Conservation (phyloP, 2,113 vertebrate genomes). For the Oryzias melastigma region DNA sequence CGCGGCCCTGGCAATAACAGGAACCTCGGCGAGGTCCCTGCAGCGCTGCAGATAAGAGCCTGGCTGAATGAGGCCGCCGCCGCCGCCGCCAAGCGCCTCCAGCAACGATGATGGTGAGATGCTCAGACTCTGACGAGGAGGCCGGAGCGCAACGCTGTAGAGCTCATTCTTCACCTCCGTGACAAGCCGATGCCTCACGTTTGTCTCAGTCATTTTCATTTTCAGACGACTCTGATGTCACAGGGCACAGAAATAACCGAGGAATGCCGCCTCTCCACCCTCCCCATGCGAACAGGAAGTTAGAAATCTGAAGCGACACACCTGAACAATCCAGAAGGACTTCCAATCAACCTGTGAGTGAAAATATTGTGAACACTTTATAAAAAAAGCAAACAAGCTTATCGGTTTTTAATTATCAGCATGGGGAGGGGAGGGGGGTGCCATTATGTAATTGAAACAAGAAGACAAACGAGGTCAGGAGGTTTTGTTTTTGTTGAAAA, state of each 20-base stretch:
- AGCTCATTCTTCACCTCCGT: background rate
- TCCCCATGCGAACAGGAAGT: background rate
- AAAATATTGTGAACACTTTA: constrained; percentile 58
- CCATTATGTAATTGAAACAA: constrained; percentile 35
- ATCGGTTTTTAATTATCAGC: constrained; percentile 42
- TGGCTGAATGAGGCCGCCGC: constrained; percentile 41
- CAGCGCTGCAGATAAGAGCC: constrained; percentile 73
- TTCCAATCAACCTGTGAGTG: constrained; percentile 4
- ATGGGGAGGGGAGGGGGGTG: constrained; percentile 3
- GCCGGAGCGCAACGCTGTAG: constrained; percentile 9
- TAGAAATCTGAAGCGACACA: constrained; percentile 7
- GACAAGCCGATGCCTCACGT: constrained; percentile 5
- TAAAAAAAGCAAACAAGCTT: constrained; percentile 28
- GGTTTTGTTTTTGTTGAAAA: constrained; percentile 19
- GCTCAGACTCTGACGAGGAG: constrained; percentile 6
- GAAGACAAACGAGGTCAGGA: constrained; percentile 15
- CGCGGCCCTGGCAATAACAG: constrained; percentile 72
- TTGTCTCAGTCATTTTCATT: constrained; percentile 7
- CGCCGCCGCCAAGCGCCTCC: constrained; percentile 24
- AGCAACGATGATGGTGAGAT: constrained; percentile 19
- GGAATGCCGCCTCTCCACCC: constrained; percentile 45
- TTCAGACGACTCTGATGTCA: constrained; percentile 24
- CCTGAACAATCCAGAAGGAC: background rate
- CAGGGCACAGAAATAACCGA: constrained; percentile 33
- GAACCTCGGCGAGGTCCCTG: constrained; percentile 72